Conservation (phyloP, 2,797 vertebrate genomes). For the Rhinoraja longicauda region DNA sequence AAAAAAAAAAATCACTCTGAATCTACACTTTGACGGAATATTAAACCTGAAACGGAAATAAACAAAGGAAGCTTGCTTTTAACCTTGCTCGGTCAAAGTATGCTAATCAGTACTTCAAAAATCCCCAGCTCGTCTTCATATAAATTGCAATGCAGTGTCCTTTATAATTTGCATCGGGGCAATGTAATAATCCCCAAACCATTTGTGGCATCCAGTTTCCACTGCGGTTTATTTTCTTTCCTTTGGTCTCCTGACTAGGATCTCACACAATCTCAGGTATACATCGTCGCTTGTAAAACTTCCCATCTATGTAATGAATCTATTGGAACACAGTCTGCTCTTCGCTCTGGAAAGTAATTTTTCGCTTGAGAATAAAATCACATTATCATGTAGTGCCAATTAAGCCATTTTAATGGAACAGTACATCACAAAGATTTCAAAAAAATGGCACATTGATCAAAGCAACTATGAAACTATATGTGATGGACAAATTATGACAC, state of each 20-base stretch:
- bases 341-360: neutral
- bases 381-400: conserved; percentile 7
- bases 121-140: neutral
- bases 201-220: neutral
- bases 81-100: neutral
- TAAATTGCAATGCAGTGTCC: neutral
- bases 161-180: neutral
- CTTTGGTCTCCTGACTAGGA: neutral
- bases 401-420: conserved; percentile 22
- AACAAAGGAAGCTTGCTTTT: neutral
- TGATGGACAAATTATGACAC: neutral
- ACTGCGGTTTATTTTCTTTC: neutral
- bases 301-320: neutral
- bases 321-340: neutral
- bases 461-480: neutral
- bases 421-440: neutral
- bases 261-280: neutral
- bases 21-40: neutral
- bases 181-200: neutral
- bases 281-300: neutral
- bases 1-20: neutral
- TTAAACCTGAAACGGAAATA: neutral
- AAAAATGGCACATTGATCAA: neutral
- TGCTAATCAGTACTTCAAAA: neutral
- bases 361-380: conserved; percentile 14